Evolutionary conservation across 2,888 invertebrate species (phyloP), one percentile per base, ranked within the genome.

Genomic region (Oligia strigilis): DNA sequence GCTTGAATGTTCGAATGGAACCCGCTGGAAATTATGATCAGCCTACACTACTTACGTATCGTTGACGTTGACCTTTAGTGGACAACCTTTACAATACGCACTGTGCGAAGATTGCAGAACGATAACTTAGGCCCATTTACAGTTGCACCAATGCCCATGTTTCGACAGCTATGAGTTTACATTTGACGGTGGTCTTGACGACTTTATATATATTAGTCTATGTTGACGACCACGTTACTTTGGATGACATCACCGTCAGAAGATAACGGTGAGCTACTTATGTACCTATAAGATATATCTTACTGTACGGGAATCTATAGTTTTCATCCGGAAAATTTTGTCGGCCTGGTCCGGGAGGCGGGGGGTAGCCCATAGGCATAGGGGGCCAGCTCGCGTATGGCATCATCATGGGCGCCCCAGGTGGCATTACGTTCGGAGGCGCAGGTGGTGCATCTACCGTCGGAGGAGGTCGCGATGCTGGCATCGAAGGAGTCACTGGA

Each of bases 241-340:
- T 17, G 49, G 11, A 64, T 4, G 19, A 14, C 14, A 11, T 19
- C 14, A 1, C 8, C 55, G 2, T 43, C 29, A 55, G 62, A 40
- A 13, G 11, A 43, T 11, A 29, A 46, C n/a, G 36, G 11, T 19
- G 29, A 67, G 19, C 52, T 52, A 49, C 40, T 77, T 76, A 64
- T 8, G 4, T 43, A 29, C 46, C 67, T 69, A 77, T 77, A 29
- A 77, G 71, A 64, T 73, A 65, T 81, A 70, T 81, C 88, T 89
- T 88, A 88, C 89, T 78, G 81, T 89, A 85, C 66, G 81, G 88
- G 78, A 81, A 80, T 80, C 83, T 88, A 81, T 78, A 77, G 71
- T 72, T 78, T 80, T 79, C 82, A 81, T 62, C 82, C 52, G 71
- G 78, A 73, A 72, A 69, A 65, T 66, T 77, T 36, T 49, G 80